A percentile compares a stretch with the other conserved stretches of the same genome.
Evolutionary conservation across 2,113 vertebrate genomes (phyloP).

Genomic region (Salvator merianae): DNA sequence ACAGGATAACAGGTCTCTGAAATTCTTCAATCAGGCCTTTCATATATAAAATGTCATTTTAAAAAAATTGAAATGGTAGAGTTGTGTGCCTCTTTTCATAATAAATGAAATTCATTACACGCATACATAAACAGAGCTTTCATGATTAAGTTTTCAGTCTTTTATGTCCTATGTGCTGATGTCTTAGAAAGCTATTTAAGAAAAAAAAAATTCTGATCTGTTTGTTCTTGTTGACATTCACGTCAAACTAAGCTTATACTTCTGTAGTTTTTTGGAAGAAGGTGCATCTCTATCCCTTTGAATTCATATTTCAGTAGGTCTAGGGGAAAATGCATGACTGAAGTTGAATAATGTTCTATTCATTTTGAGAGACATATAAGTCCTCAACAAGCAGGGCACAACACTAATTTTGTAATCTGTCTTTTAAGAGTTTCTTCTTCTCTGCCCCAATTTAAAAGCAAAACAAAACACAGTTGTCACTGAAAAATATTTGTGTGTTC

Average conservation of each 20-base stretch:
- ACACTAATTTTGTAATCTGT: background rate
- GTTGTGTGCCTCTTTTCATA: slow-evolving; percentile 1
- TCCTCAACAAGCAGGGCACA: background rate
- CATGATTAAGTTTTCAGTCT: background rate
- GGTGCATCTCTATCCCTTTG: background rate
- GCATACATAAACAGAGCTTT: background rate
- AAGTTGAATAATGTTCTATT: background rate
- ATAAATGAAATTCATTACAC: slow-evolving; percentile 13
- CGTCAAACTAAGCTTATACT: background rate
- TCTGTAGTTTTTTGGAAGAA: background rate
- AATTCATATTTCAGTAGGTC: background rate
- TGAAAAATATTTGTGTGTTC: background rate
- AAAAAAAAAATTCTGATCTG: background rate
- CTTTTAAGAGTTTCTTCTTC: background rate
- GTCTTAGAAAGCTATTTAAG: slow-evolving; percentile 26
- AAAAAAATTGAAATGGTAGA: slow-evolving; percentile 2
- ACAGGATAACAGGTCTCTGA: slow-evolving; percentile 29
- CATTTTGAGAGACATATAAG: background rate
- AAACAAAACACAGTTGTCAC: background rate
- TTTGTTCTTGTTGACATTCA: background rate
- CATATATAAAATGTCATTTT: slow-evolving; percentile 16
- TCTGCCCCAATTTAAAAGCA: background rate
- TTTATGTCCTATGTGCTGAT: background rate
- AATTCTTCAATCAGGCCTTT: slow-evolving; percentile 27
- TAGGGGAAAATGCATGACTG: background rate